Evolutionary conservation across 2,888 invertebrate genomes (phyloP), one percentile per base, ranked within the genome.

Genomic region (Trichopoda pennipes): DNA sequence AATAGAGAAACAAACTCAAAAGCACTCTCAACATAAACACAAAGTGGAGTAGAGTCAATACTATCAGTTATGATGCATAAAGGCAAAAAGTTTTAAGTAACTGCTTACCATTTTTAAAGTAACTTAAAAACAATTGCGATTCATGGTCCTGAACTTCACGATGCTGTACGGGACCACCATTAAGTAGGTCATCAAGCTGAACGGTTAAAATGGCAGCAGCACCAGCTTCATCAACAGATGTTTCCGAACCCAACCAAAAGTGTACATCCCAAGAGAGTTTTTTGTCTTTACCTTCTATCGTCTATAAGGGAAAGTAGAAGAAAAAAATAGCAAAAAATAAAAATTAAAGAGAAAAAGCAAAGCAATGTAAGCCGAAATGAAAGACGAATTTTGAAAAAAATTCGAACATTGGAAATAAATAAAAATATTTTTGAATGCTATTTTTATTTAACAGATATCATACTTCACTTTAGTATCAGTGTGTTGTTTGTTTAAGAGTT

Each of bases 121-220:
- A 95, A 17, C 94, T 94, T 7, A 95, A 91, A 91, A 98, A 98
- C 84, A 94, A 91, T 81, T 94, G 93, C 12, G 96, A 95, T 90
- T 98, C 97, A 86, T 97, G 95, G 42, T 95, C 95, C 92, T 97
- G 94, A 6, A 95, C 94, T 92, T 98, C 97, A 66, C 97, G 92
- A 89, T 97, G 95, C 90, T 98, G 97, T 0, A 97, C 93, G 0
- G 97, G 96, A 0, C 93, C 94, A 0, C 97, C 97, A 14, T 95
- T 94, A 49, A 98, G 93, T 79, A 94, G 93, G 87, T 97, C 96
- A 87, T 97, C 97, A 66, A 98, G 91, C 74, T 96, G 96, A 0
- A 98, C 96, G 0, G 96, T 94, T 84, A 94, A 90, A 70, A 95
- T 95, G 75, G 95, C 95, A 0, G 95, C 95, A 3, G 95, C 93